Base-by-base conservation (phyloP, 2,888 invertebrate genomes). In the Nomada goodeniana region DNA sequence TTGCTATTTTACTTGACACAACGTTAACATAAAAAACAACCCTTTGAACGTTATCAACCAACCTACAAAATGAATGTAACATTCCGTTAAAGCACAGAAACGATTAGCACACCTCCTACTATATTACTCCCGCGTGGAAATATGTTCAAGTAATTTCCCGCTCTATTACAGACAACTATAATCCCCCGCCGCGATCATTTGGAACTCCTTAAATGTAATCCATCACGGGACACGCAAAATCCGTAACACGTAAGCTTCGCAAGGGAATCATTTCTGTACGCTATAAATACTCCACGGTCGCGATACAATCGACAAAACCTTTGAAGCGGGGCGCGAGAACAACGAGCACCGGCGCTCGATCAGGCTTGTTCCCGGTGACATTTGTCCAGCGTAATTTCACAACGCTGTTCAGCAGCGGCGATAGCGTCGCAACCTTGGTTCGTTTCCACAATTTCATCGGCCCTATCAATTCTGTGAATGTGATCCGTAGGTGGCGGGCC, bases 401-500 rank as follows among this genome's bases (percentile, higher is more conserved):
- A n/a, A 2, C 20, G 13, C 47, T 36, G 26, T 64, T 59, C 52
- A n/a, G 18, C 53, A 23, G 60, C 26, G 50, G 68, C 65, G 20
- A 18, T 70, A 59, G 11, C 15, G 52, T 42, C 64, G n/a, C 57
- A 26, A 53, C 47, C 57, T n/a, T n/a, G 47, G 11, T 75, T 70
- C 65, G 79, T 63, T 72, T 13, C 72, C 71, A 84, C 78, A 79
- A 79, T 90, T 89, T 87, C 86, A 88, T 88, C 88, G 86, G 86
- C 83, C 79, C 89, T 91, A 92, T 92, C 90, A 91, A 90, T 92
- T 92, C 90, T 89, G 83, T 88, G 91, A 91, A 89, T 89, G 86
- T 89, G 87, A 90, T 86, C 89, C 82, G 87, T 75, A 84, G 83
- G 76, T 75, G 29, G 57, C 50, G 67, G 44, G 63, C 63, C 75